These are phyloP conservation scores for Zelleria hepariella DNA, from an alignment of 2,888 invertebrate species.

Conservation along the genomic window DNA sequence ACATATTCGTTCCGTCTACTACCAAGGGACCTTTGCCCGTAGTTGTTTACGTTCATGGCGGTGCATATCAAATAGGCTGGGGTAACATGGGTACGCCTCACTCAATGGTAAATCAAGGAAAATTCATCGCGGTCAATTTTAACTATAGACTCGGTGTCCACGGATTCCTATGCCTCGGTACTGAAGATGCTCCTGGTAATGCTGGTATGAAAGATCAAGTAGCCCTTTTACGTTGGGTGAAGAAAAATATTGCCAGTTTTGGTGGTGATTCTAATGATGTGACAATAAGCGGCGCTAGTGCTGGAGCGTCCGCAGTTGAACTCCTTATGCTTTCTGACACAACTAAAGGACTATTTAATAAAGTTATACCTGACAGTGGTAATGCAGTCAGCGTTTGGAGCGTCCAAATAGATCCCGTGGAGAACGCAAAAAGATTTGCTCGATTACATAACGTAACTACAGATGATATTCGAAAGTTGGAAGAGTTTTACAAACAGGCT, in stretches of 20 bases:
- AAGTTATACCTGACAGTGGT: conserved; percentile 39
- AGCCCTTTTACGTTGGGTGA: conserved; percentile 35
- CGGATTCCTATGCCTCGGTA: conserved; percentile 33
- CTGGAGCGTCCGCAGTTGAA: conserved; percentile 37
- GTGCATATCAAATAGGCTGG: conserved; percentile 19
- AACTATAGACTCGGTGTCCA: conserved; percentile 24
- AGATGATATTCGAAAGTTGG: conserved; percentile 28
- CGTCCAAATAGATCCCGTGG: conserved; percentile 33
- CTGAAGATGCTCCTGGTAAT: conserved; percentile 28
- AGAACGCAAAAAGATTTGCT: conserved; percentile 34
- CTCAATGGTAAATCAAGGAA: conserved; percentile 12
- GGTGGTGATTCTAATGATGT: conserved; percentile 46
- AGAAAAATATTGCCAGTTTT: conserved; percentile 37
- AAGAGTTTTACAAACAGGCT: conserved; percentile 31
- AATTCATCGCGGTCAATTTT: conserved; percentile 19
- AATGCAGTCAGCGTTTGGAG: conserved; percentile 23
- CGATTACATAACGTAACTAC: conserved; percentile 21
- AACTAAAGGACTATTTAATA: conserved; percentile 35
- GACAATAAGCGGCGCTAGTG: conserved; percentile 37
- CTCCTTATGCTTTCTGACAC: conserved; percentile 34
- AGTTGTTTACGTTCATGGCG: conserved; percentile 27
- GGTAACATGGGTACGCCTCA: conserved; percentile 12
- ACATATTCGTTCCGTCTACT: conserved; percentile 23
- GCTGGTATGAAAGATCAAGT: conserved; percentile 52
- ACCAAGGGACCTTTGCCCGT: conserved; percentile 23